These are phyloP conservation scores for Elephas maximus DNA, from an alignment of 2,113 vertebrate genomes.

Conservation along the genomic window DNA sequence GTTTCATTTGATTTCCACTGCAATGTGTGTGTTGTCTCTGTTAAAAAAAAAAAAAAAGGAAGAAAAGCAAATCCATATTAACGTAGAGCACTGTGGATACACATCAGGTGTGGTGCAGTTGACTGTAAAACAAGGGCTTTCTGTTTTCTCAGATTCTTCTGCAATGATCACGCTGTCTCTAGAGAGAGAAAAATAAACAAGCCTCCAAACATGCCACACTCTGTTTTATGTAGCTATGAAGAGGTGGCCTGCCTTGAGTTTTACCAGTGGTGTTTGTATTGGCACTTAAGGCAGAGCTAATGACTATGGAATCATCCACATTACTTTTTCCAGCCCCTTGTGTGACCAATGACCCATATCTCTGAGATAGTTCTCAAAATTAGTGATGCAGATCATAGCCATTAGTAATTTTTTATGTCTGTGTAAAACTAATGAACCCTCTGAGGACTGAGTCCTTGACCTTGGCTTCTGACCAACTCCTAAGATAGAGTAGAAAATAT, in stretches of 20 bases:
- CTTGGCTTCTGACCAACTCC: conserved; percentile 57
- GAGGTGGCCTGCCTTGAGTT: neutral
- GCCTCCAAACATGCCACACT: neutral
- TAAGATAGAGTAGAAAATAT: conserved; percentile 1
- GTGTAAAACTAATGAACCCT: conserved; percentile 53
- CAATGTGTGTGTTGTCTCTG: neutral
- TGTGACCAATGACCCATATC: conserved; percentile 36
- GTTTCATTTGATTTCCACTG: neutral
- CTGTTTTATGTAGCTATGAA: neutral
- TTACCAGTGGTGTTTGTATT: conserved; percentile 1
- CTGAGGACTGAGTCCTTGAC: conserved; percentile 41
- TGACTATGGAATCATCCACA: neutral
- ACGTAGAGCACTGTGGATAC: neutral
- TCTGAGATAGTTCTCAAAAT: conserved; percentile 40
- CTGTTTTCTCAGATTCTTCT: conserved; percentile 24
- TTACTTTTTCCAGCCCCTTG: neutral
- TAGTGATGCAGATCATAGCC: neutral
- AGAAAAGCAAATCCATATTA: neutral
- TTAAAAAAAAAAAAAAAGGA: conserved; percentile 20
- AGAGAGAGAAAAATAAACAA: conserved; percentile 4
- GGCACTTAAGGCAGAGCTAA: neutral
- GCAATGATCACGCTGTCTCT: neutral
- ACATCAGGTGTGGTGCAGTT: neutral
- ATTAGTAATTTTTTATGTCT: conserved; percentile 41
- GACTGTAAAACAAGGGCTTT: neutral